Conservation (phyloP, 2,113 vertebrate species). For the Todiramphus chloris region DNA sequence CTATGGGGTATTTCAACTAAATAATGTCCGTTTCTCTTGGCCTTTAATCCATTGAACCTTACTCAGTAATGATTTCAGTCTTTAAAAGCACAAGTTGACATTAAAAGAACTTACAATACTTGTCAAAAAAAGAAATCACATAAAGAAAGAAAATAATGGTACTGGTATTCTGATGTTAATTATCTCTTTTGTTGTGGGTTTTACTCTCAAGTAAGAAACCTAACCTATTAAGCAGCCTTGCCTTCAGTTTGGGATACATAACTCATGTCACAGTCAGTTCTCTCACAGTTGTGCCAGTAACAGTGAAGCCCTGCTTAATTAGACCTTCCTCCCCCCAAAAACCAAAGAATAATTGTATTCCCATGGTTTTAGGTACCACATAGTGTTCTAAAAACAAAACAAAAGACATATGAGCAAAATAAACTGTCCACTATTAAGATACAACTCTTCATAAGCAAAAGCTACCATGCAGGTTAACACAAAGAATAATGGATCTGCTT, state of each 20-base stretch:
- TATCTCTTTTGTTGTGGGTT: background rate
- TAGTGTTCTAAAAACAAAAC: background rate
- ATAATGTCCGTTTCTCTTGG: background rate
- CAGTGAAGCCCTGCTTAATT: constrained; percentile 1
- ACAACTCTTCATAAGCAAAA: background rate
- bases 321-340: background rate
- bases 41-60: background rate
- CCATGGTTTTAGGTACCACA: background rate
- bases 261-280: background rate
- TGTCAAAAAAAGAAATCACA: background rate
- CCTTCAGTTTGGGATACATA: background rate
- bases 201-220: background rate
- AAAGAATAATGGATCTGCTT: background rate
- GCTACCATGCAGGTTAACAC: background rate
- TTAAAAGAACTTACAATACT: background rate
- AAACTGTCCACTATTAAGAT: background rate
- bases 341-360: background rate
- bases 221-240: background rate
- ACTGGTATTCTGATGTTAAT: background rate
- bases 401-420: background rate
- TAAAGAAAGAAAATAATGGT: background rate
- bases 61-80: background rate
- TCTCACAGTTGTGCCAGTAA: background rate
- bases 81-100: background rate
- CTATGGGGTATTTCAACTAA: background rate